These are phyloP conservation scores for Poeciliopsis turrubarensis DNA, from an alignment of 2,113 vertebrate genomes.

Conservation along the genomic window DNA sequence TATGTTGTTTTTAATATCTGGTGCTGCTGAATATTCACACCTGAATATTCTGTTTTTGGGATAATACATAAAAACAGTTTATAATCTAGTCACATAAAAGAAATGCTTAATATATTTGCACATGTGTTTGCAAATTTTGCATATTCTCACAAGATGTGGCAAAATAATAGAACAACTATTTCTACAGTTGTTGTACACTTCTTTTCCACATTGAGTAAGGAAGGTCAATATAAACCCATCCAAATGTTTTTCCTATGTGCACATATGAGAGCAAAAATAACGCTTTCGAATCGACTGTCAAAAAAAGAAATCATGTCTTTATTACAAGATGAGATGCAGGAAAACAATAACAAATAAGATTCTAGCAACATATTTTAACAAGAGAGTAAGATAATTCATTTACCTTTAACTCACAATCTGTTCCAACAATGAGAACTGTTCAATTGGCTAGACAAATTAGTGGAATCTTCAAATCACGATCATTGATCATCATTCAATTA, in stretches of 20 bases:
- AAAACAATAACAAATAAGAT: background rate
- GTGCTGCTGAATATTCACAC: too few species aligned
- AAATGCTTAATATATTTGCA: background rate
- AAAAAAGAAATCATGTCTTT: background rate
- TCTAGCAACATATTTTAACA: background rate
- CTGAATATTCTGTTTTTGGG: too few species aligned
- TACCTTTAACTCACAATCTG: background rate
- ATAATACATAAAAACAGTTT: too few species aligned
- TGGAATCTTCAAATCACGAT: background rate
- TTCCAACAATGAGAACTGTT: conserved; percentile 1
- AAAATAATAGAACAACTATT: background rate
- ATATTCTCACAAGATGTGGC: background rate
- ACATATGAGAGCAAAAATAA: background rate
- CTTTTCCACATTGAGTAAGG: background rate
- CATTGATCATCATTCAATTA: background rate
- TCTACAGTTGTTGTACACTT: background rate
- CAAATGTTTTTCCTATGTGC: background rate
- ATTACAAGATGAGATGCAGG: background rate
- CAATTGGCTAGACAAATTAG: background rate
- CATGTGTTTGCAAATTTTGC: background rate
- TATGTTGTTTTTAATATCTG: too few species aligned
- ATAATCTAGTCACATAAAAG: too few species aligned
- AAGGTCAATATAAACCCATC: background rate
- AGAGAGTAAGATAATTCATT: background rate
- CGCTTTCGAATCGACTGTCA: background rate